These are phyloP conservation scores for Stictocephala bisonia DNA, from an alignment of 2,888 invertebrate genomes.

Conservation along the genomic window DNA sequence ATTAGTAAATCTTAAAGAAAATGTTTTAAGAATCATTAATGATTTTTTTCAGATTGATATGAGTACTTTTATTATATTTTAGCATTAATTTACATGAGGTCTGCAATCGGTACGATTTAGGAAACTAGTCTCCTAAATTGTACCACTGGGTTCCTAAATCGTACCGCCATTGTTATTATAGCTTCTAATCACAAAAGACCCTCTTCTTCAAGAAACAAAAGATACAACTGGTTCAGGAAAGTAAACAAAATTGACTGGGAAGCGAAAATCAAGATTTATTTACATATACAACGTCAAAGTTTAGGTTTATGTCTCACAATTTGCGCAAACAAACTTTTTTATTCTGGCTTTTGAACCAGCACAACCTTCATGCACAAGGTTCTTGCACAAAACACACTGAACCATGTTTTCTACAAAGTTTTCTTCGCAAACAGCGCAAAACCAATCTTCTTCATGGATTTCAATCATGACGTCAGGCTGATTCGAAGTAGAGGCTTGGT, in stretches of 20 bases:
- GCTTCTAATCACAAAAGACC: too few species aligned
- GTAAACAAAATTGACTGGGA: not conserved
- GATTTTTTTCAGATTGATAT: too few species aligned
- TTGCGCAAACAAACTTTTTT: not conserved
- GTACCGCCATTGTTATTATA: not conserved
- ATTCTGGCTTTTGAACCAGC: not conserved
- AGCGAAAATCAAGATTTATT: too few species aligned
- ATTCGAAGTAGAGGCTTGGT: not conserved
- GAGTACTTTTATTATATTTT: not conserved
- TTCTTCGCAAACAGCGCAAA: not conserved
- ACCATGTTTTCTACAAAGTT: not conserved
- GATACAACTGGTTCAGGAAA: not conserved
- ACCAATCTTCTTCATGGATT: not conserved
- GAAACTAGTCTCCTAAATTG: not conserved
- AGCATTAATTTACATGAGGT: not conserved
- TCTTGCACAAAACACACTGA: not conserved
- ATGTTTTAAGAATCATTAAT: too few species aligned
- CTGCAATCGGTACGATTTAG: not conserved
- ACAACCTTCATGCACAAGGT: not conserved
- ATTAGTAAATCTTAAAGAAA: not conserved
- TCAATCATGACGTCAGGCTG: not conserved
- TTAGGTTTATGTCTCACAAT: not conserved
- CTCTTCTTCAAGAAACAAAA: too few species aligned
- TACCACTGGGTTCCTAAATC: not conserved
- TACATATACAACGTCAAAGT: not conserved